Evolutionary conservation across 2,888 invertebrate genomes (phyloP).

Genomic region (Tiphia femorata): DNA sequence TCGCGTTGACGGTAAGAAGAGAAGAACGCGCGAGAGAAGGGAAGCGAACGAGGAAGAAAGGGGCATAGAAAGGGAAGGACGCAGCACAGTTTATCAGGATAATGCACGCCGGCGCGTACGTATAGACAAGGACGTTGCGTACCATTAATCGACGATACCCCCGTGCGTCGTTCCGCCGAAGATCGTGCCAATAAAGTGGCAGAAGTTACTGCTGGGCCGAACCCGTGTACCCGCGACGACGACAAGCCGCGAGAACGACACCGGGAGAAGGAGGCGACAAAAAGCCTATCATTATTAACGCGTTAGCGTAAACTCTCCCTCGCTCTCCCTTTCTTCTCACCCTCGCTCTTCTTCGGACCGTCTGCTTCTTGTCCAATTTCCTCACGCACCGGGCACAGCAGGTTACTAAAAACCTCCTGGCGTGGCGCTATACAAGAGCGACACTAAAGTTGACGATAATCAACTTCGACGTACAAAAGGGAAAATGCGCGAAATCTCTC

Average conservation of each 20-base stretch:
- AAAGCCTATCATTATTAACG: slow-evolving; percentile 50
- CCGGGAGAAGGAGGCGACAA: slow-evolving; percentile 25
- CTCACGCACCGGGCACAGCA: no score
- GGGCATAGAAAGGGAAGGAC: not conserved
- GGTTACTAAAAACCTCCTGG: no score
- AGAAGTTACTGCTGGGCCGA: slow-evolving; percentile 36
- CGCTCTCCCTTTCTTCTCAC: no score
- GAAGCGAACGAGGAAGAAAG: not conserved
- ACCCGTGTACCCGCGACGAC: slow-evolving; percentile 26
- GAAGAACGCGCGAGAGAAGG: not conserved
- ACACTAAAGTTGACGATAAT: no score
- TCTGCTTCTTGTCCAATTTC: no score
- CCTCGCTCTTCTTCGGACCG: no score
- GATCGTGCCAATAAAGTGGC: slow-evolving; percentile 43
- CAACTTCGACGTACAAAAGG: no score
- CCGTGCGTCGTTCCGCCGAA: slow-evolving; percentile 21
- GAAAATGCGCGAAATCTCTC: no score
- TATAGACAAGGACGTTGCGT: slow-evolving; percentile 25
- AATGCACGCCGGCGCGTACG: slow-evolving; percentile 21
- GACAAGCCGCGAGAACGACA: slow-evolving; percentile 22
- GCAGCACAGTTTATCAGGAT: slow-evolving; percentile 34
- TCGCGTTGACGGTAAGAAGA: not conserved
- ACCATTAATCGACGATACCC: slow-evolving; percentile 49
- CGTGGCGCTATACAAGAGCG: no score
- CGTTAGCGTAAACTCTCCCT: slow-evolving; percentile 49